Percentiles rank a stretch among this genome's conserved stretches.
These are phyloP conservation scores for Elysia chlorotica DNA, from an alignment of 1,140 invertebrate genomes.

Conservation along the genomic window DNA sequence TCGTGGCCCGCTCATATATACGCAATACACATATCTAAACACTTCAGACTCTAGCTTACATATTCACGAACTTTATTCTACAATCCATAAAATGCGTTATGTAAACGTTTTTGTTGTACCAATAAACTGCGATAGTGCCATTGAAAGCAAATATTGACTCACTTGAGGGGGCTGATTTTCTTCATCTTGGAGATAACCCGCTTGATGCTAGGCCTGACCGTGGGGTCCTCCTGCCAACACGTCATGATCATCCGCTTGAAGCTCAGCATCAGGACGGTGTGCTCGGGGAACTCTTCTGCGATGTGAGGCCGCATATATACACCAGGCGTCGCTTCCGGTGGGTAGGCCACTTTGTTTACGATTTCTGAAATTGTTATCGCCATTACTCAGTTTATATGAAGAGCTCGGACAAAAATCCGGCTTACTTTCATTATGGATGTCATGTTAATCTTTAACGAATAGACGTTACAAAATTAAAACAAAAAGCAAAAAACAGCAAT, in stretches of 20 bases:
- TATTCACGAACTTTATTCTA: no score
- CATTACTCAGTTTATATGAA: no score
- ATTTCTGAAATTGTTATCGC: slow-evolving; percentile 42
- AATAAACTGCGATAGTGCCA: no score
- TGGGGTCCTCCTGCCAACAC: slow-evolving; percentile 47
- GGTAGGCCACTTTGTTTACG: slow-evolving; percentile 28
- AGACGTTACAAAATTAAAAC: neutral
- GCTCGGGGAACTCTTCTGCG: slow-evolving; percentile 6
- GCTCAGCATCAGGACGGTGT: slow-evolving; percentile 14
- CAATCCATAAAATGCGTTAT: no score
- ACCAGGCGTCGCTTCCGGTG: slow-evolving; percentile 8
- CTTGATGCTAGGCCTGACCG: slow-evolving; percentile 34
- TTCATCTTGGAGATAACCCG: slow-evolving; percentile 31
- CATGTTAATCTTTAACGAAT: neutral
- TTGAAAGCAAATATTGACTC: slow-evolving; percentile 20
- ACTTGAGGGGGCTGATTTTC: slow-evolving; percentile 38
- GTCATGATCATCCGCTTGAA: slow-evolving; percentile 35
- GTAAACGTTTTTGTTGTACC: no score
- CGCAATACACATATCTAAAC: no score
- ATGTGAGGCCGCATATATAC: slow-evolving; percentile 38
- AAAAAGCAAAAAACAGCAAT: neutral
- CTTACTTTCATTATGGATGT: no score
- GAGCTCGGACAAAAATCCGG: no score
- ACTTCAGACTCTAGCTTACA: no score
- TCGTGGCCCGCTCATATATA: no score